phyloP scores from a whole-genome alignment of 2,888 invertebrate genomes.

The Drosophila kuntzei region DNA sequence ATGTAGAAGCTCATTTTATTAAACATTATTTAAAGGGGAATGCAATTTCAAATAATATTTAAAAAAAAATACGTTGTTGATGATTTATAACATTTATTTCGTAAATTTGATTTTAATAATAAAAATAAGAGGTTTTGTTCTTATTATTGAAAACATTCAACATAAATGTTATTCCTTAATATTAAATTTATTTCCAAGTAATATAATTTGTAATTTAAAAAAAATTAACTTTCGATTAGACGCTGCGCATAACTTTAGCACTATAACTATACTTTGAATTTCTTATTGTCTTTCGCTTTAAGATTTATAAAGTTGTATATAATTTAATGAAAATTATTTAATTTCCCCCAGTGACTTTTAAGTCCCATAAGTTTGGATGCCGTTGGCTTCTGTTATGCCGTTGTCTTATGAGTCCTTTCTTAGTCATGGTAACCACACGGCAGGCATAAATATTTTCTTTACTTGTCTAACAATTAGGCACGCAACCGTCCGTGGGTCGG shows the following conservation, averaged over 20 bases:
- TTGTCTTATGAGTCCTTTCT: constrained; percentile 16
- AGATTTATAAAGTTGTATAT: constrained; percentile 5
- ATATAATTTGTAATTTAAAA: not conserved
- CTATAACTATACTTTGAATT: not conserved
- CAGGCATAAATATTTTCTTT: constrained; percentile 54
- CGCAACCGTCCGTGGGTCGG: constrained; percentile 49
- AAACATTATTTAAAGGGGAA: too few species aligned
- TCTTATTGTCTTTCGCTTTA: not conserved
- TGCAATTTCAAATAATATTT: too few species aligned
- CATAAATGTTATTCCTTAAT: too few species aligned
- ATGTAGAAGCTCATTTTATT: too few species aligned
- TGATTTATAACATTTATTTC: too few species aligned
- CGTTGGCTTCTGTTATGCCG: constrained; percentile 10
- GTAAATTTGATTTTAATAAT: too few species aligned
- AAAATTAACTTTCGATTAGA: too few species aligned
- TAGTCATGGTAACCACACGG: constrained; percentile 59
- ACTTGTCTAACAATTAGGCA: constrained; percentile 71
- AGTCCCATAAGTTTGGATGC: constrained; percentile 23
- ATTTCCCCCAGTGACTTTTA: constrained; percentile 19
- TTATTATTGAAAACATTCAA: too few species aligned
- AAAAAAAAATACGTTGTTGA: too few species aligned
- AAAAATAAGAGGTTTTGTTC: too few species aligned
- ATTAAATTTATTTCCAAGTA: not conserved
- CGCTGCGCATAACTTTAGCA: not conserved
- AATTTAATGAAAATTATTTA: constrained; percentile 27